These are phyloP conservation scores for Paradoxurus hermaphroditus DNA, from an alignment of 2,113 vertebrate species.

Conservation along the genomic window DNA sequence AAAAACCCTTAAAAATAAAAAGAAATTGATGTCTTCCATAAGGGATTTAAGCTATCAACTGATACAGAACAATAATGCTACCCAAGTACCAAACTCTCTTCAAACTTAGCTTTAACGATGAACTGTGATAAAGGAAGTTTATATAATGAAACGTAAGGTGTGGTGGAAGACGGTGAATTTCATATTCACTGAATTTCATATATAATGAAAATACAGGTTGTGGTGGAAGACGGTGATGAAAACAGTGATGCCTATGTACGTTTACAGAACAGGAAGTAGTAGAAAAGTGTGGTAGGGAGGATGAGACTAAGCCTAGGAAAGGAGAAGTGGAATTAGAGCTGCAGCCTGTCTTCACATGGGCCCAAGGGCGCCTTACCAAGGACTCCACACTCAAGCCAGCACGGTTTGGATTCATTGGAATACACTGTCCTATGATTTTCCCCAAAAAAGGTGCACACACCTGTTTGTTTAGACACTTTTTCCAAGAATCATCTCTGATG, in stretches of 20 bases:
- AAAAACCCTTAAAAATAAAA: too few relatives aligned
- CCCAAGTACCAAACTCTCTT: not conserved
- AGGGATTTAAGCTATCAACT: too few relatives aligned
- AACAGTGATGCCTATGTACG: not conserved
- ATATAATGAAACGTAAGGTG: not conserved
- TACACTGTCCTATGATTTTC: not conserved
- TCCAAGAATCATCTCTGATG: not conserved
- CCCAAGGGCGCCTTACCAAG: not conserved
- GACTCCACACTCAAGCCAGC: too few relatives aligned
- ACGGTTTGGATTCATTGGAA: not conserved
- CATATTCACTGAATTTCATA: too few relatives aligned
- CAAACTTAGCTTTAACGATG: not conserved
- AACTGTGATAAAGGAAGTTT: not conserved
- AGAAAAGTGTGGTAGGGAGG: too few relatives aligned
- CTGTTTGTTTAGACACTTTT: not conserved
- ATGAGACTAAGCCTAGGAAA: not conserved
- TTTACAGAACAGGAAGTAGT: not conserved
- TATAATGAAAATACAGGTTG: too few relatives aligned
- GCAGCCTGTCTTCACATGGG: rapidly evolving
- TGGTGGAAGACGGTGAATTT: not conserved
- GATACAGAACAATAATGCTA: rapidly evolving
- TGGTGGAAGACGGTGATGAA: not conserved
- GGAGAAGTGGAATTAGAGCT: rapidly evolving
- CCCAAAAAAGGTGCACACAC: not conserved
- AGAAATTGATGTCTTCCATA: not conserved